Conservation (phyloP, 2,888 invertebrate genomes). For the Steinernema hermaphroditum region DNA sequence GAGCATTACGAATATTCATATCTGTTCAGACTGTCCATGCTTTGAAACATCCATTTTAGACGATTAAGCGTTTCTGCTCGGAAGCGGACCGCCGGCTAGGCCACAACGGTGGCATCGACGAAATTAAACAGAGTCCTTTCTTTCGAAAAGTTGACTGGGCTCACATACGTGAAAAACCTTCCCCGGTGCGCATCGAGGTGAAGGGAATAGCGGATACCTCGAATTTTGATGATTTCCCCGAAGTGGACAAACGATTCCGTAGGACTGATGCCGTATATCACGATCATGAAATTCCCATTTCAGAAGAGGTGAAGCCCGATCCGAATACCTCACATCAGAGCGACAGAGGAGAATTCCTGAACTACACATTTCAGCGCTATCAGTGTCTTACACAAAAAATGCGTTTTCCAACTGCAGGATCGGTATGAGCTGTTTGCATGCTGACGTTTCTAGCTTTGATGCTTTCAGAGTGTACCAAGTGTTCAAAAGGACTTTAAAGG, state of each 20-base stretch:
- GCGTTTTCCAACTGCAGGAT: constrained; percentile 31
- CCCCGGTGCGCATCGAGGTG: constrained; percentile 95
- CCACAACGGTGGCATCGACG: constrained; percentile 82
- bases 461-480: too few relatives aligned
- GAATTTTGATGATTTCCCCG: constrained; percentile 99
- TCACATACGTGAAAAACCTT: constrained; percentile 91
- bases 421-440: too few relatives aligned
- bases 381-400: constrained; percentile 92
- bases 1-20: too few relatives aligned
- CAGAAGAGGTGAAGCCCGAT: constrained; percentile 40
- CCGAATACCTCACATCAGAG: constrained; percentile 23
- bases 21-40: too few relatives aligned
- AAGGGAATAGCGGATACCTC: constrained; percentile 99
- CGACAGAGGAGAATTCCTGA: constrained; percentile 80
- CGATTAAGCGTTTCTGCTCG: constrained; percentile 78
- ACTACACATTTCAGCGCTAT: constrained; percentile 99
- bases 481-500: too few relatives aligned
- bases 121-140: constrained; percentile 86
- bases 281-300: background rate
- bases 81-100: constrained; percentile 91
- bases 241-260: constrained; percentile 97
- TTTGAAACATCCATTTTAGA: too few relatives aligned
- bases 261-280: constrained; percentile 69
- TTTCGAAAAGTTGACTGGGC: constrained; percentile 96
- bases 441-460: too few relatives aligned